phyloP scores from a whole-genome alignment of 2,888 invertebrate genomes.

The Stenchaetothrips biformis region DNA sequence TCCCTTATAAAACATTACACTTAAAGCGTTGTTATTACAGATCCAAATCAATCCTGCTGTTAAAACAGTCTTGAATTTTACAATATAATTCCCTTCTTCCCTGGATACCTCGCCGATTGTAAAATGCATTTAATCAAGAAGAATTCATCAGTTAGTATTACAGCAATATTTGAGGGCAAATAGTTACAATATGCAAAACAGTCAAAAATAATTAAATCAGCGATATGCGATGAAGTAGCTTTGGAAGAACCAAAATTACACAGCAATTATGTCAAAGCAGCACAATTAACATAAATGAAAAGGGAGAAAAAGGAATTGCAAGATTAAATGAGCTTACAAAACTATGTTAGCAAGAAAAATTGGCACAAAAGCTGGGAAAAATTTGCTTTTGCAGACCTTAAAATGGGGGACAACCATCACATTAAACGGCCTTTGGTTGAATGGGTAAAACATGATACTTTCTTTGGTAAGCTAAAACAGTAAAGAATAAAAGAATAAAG shows the following conservation, averaged over 20 bases:
- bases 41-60: too few species aligned
- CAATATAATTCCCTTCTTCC: too few species aligned
- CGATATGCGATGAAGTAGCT: neutral
- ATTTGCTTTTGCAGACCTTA: neutral
- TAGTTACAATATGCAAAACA: neutral
- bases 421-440: neutral
- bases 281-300: neutral
- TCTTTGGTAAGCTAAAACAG: neutral
- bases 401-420: neutral
- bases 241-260: neutral
- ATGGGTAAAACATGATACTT: neutral
- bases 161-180: too few species aligned
- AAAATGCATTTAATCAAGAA: too few species aligned
- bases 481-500: neutral
- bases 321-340: neutral
- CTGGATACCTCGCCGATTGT: too few species aligned
- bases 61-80: too few species aligned
- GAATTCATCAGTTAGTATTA: too few species aligned
- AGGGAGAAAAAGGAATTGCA: neutral
- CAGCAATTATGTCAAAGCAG: neutral
- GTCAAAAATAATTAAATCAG: neutral
- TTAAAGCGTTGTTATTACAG: too few species aligned
- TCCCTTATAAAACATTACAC: too few species aligned
- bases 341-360: neutral
- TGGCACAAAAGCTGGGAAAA: neutral